phyloP scores from a whole-genome alignment of 2,797 vertebrate genomes.

The Denticeps clupeoides region DNA sequence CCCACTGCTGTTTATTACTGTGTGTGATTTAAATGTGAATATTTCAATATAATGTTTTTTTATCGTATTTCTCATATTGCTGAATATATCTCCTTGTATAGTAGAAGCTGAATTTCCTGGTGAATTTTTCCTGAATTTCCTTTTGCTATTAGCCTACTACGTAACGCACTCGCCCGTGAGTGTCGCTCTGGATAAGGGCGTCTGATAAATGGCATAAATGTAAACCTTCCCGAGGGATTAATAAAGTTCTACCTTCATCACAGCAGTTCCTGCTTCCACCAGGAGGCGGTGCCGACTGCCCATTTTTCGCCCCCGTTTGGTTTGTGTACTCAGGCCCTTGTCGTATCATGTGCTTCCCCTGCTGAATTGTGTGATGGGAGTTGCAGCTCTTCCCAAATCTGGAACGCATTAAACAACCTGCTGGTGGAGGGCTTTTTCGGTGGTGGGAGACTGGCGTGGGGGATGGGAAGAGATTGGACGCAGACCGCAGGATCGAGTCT shows the following conservation, averaged over 20 bases:
- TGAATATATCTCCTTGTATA: too few relatives aligned
- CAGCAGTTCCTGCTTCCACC: constrained; percentile 23
- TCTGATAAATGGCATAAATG: too few relatives aligned
- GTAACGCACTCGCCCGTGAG: constrained; percentile 15
- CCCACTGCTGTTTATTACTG: too few relatives aligned
- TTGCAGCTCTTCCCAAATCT: constrained; percentile 59
- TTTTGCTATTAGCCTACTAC: constrained; percentile 20
- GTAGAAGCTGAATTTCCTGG: too few relatives aligned
- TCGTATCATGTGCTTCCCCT: constrained; percentile 41
- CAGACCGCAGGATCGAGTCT: constrained; percentile 47
- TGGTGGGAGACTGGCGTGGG: constrained; percentile 35
- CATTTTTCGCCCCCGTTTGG: constrained; percentile 17
- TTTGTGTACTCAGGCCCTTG: constrained; percentile 27
- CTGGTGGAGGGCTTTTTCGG: constrained; percentile 43
- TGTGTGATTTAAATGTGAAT: too few relatives aligned
- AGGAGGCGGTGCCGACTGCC: constrained; percentile 47
- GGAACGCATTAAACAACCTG: constrained; percentile 74
- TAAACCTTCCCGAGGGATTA: too few relatives aligned
- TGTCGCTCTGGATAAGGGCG: constrained; percentile 21
- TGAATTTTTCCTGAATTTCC: too few relatives aligned
- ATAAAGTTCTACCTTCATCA: neutral
- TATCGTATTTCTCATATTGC: too few relatives aligned
- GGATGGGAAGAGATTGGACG: constrained; percentile 44
- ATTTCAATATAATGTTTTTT: too few relatives aligned
- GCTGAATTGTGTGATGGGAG: constrained; percentile 60